Conservation (phyloP, 37 sponge, comb jelly and placozoan genomes). For the Spongia lamella region DNA sequence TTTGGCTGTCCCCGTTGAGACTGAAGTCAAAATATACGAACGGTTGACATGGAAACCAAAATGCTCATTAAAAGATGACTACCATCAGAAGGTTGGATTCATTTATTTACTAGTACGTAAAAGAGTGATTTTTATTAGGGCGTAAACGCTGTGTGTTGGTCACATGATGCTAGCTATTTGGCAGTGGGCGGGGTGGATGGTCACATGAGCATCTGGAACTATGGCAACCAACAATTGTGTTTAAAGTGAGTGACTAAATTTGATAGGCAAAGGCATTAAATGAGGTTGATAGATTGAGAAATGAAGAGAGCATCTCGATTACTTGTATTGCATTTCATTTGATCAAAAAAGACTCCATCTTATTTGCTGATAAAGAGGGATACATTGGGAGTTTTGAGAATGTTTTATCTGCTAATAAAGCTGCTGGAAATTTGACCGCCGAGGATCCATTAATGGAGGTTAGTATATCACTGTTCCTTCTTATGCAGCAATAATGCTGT, state of each 20-base stretch:
- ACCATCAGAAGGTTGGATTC: constrained; percentile 31
- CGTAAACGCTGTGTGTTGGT: constrained; percentile 63
- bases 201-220: constrained; percentile 38
- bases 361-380: constrained; percentile 53
- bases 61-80: constrained; percentile 24
- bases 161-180: constrained; percentile 44
- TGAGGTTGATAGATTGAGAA: too few species aligned
- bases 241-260: background rate
- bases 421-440: background rate
- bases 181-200: constrained; percentile 60
- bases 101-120: background rate
- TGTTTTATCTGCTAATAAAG: constrained; percentile 4
- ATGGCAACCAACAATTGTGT: background rate
- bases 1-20: constrained; percentile 54
- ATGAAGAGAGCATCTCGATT: too few species aligned
- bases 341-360: background rate
- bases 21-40: constrained; percentile 49
- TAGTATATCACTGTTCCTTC: too few species aligned
- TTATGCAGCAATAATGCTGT: too few species aligned
- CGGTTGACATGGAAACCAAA: constrained; percentile 31
- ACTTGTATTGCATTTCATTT: too few species aligned
- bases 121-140: constrained; percentile 17
- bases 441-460: constrained; percentile 39
- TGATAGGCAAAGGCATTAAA: background rate
- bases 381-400: constrained; percentile 45